Evolutionary conservation across 2,113 vertebrate species (phyloP).

Genomic region (Micronisus gabar): DNA sequence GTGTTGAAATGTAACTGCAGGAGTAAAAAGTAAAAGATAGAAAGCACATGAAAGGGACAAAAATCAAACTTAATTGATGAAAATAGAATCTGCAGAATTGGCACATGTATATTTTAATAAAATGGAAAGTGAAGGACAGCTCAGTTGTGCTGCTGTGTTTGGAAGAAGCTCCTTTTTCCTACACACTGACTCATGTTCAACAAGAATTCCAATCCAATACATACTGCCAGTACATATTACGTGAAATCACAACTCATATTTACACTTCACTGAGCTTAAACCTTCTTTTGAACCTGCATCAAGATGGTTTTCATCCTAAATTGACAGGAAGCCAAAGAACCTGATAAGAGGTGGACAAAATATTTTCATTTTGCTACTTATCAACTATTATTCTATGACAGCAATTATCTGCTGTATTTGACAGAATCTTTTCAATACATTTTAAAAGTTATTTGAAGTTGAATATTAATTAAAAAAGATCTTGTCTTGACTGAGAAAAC

Average conservation of each 20-base stretch:
- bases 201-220: not conserved
- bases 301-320: not conserved
- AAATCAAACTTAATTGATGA: not conserved
- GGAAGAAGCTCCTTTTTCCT: not conserved
- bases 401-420: not conserved
- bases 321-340: not conserved
- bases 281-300: not conserved
- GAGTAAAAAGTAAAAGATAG: not conserved
- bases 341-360: not conserved
- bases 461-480: not conserved
- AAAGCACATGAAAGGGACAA: not conserved
- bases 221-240: not conserved
- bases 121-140: not conserved
- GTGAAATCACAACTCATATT: not conserved
- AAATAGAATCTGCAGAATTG: not conserved
- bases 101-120: not conserved
- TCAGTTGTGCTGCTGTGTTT: not conserved
- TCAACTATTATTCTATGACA: not conserved
- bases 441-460: not conserved
- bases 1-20: not conserved
- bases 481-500: not conserved
- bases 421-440: fast-evolving
- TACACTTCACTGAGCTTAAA: not conserved
- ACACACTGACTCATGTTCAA: not conserved
- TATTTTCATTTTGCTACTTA: not conserved